These are phyloP conservation scores for Spisula subtruncata DNA, from an alignment of 2,888 invertebrate genomes.

Conservation along the genomic window DNA sequence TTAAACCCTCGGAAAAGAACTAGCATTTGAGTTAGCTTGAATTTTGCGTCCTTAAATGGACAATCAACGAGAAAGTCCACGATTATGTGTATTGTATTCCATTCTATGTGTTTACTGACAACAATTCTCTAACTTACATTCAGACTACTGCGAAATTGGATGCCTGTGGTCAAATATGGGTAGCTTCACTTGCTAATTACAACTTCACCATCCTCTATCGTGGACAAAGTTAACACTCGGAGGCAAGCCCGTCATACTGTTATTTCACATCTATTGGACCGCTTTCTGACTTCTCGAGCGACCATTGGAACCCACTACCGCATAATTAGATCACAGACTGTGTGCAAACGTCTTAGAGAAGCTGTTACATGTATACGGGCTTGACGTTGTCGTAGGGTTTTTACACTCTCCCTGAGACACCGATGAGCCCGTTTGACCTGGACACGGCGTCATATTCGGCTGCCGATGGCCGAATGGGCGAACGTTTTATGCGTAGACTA, in stretches of 20 bases:
- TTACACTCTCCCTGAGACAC: neutral
- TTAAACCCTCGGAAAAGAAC: slow-evolving; percentile 39
- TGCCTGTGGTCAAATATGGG: slow-evolving; percentile 44
- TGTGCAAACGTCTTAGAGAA: no score
- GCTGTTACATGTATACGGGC: no score
- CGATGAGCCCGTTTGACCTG: slow-evolving; percentile 5
- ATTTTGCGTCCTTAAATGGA: slow-evolving; percentile 57
- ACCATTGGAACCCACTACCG: no score
- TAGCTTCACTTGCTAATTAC: slow-evolving; percentile 13
- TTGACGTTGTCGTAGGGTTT: neutral
- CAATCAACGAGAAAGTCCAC: slow-evolving; percentile 47
- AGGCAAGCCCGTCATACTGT: no score
- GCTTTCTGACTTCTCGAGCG: no score
- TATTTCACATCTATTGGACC: no score
- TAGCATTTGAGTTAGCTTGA: slow-evolving; percentile 50
- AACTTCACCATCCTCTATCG: neutral
- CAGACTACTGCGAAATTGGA: slow-evolving; percentile 52
- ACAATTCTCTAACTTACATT: slow-evolving; percentile 51
- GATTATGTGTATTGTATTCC: slow-evolving; percentile 54
- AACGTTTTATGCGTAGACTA: slow-evolving; percentile 52
- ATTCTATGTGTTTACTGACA: slow-evolving; percentile 48
- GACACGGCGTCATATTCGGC: slow-evolving; percentile 39
- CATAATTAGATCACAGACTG: no score
- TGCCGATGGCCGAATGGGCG: slow-evolving; percentile 52
- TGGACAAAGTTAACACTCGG: no score